Conservation (phyloP, 2,113 vertebrate genomes). For the Protomyctophum bolini region DNA sequence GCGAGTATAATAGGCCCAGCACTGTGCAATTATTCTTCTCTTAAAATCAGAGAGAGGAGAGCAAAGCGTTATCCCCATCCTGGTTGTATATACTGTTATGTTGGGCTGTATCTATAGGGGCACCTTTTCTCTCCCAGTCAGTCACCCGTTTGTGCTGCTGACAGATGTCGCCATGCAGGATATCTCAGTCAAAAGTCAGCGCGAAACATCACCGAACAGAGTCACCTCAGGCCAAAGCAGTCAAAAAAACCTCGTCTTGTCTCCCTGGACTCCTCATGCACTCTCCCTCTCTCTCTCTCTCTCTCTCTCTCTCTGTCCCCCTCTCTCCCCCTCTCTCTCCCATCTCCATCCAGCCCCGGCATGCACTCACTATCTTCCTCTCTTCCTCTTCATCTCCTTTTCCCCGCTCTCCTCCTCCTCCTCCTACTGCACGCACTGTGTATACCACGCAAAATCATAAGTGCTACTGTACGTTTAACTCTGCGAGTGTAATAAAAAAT, state of each 20-base stretch:
- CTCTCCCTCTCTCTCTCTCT: slow-evolving; percentile 3
- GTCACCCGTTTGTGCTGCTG: slow-evolving; percentile 69
- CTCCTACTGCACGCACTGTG: not conserved
- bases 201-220: slow-evolving; percentile 39
- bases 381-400: not conserved
- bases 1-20: too few species aligned
- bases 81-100: slow-evolving; percentile 29
- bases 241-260: slow-evolving; percentile 46
- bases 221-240: slow-evolving; percentile 67
- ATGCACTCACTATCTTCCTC: not conserved
- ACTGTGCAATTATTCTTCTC: too few species aligned
- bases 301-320: slow-evolving; percentile 20
- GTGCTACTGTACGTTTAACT: too few species aligned
- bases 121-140: slow-evolving; percentile 64
- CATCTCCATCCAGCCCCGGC: not conserved
- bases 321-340: not conserved
- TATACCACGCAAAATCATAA: too few species aligned
- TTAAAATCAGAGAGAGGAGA: not conserved
- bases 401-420: not conserved
- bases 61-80: slow-evolving; percentile 31
- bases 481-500: too few species aligned
- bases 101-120: slow-evolving; percentile 62
- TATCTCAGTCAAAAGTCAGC: slow-evolving; percentile 50
- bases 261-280: slow-evolving; percentile 12
- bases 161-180: slow-evolving; percentile 73